Base-by-base conservation (phyloP, 2,113 vertebrate genomes). In the Pelvicachromis taeniatus region DNA sequence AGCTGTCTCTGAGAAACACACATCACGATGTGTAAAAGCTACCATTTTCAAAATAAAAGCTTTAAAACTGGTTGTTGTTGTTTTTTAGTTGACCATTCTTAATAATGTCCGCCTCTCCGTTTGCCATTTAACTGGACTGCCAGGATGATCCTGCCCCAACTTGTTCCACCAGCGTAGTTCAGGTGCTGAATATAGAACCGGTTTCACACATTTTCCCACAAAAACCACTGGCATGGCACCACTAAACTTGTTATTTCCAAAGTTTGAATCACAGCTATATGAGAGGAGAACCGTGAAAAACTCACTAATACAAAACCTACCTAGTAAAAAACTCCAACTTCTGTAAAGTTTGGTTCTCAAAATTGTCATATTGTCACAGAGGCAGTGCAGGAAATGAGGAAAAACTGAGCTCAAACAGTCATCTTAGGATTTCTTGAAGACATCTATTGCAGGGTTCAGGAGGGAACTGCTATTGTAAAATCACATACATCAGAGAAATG, bases 401-500 rank as follows among this genome's bases (percentile, higher is more conserved):
- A 2, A 42, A 42, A 23, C n/a, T 16, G 38, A 12, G n/a, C 14
- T 42, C n/a, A 68, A 40, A 68, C 38, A 68, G 35, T 65, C 2
- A 0, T 40, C 0, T 65, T 23, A 65, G 1, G 0, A 21, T 40
- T 65, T 17, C 40, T 40, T 40, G 11, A 65, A 40, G 4, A 68
- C n/a, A 42, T 12, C 38, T 68, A 1, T 40, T 40, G 35, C 35
- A 68, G 63, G 19, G 63, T 42, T 68, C 21, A 1, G 12, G 1
- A 42, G n/a, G n/a, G 63, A 68, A 16, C 23, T 68, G 23, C 19
- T 68, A 38, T 1, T 42, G n/a, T 42, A 68, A 68, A 68, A 42
- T 68, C 63, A 6, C 1, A 68, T 3, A 0, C 2, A 68, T 23
- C 21, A 70, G 0, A 42, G 6, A 45, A 45, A 70, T 0, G 8